Percentiles rank a stretch among this genome's conserved stretches.
Evolutionary conservation across 2,797 vertebrate species (phyloP).

Genomic region (Gallinago solitaria): DNA sequence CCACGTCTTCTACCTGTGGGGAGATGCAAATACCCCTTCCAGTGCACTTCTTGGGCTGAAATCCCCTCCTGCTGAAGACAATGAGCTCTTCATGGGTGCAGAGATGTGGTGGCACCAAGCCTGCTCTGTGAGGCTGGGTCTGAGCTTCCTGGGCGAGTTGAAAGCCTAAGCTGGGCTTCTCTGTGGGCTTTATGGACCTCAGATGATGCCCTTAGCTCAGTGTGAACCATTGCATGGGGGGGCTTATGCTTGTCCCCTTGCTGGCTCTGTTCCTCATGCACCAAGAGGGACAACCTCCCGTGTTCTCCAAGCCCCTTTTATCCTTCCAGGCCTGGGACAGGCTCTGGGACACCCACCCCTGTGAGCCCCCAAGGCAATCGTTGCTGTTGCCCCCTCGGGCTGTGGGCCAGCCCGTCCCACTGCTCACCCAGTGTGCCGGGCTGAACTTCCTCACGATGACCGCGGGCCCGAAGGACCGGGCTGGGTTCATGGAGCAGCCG

Average conservation of each 20-base stretch:
- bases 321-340: neutral
- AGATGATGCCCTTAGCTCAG: neutral
- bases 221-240: accelerated
- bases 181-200: neutral
- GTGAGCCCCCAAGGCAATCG: accelerated
- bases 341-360: neutral
- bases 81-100: neutral
- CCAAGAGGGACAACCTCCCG: neutral
- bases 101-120: neutral
- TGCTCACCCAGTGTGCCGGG: conserved; percentile 76
- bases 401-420: accelerated
- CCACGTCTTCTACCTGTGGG: accelerated
- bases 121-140: neutral
- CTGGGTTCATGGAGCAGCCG: conserved; percentile 83
- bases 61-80: neutral
- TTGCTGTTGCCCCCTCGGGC: neutral
- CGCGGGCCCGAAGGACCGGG: conserved; percentile 78
- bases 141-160: neutral
- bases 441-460: conserved; percentile 73
- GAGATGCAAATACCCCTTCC: neutral
- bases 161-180: neutral
- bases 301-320: neutral
- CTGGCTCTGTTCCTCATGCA: accelerated
- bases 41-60: neutral
- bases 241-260: neutral